These are phyloP conservation scores for Acanthosoma haemorrhoidale DNA, from an alignment of 2,888 invertebrate genomes.

Conservation along the genomic window DNA sequence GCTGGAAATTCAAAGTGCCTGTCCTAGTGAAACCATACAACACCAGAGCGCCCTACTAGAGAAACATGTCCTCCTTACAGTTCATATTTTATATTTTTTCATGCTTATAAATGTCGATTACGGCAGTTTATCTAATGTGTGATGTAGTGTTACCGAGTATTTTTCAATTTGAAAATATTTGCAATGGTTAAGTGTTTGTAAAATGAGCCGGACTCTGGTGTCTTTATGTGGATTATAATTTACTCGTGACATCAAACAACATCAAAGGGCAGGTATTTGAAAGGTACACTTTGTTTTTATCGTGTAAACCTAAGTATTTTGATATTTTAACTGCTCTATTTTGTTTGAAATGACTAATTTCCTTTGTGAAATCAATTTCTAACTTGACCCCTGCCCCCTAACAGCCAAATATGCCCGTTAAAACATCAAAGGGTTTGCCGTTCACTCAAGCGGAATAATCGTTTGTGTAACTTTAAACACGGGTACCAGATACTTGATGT, in stretches of 20 bases:
- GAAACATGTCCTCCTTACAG: conserved; percentile 28
- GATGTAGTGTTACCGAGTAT: not conserved
- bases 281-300: conserved; percentile 30
- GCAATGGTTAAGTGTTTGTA: conserved; percentile 8
- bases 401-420: conserved; percentile 14
- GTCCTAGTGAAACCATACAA: conserved; percentile 13
- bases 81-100: conserved; percentile 8
- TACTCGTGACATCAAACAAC: conserved; percentile 36
- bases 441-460: conserved; percentile 30
- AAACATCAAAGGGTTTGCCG: conserved; percentile 31
- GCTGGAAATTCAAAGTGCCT: conserved; percentile 32
- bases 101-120: conserved; percentile 17
- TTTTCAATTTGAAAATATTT: conserved; percentile 18
- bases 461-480: conserved; percentile 15
- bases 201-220: conserved; percentile 9
- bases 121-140: not conserved
- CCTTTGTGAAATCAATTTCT: conserved; percentile 19
- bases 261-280: conserved; percentile 37
- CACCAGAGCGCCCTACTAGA: conserved; percentile 30
- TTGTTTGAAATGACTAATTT: not conserved
- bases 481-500: not conserved
- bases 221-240: conserved; percentile 29
- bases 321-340: not conserved
- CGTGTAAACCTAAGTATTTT: not conserved
- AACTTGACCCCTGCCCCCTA: not conserved